These are phyloP conservation scores for Apeltes quadracus DNA, from an alignment of 2,113 vertebrate genomes.

Conservation along the genomic window DNA sequence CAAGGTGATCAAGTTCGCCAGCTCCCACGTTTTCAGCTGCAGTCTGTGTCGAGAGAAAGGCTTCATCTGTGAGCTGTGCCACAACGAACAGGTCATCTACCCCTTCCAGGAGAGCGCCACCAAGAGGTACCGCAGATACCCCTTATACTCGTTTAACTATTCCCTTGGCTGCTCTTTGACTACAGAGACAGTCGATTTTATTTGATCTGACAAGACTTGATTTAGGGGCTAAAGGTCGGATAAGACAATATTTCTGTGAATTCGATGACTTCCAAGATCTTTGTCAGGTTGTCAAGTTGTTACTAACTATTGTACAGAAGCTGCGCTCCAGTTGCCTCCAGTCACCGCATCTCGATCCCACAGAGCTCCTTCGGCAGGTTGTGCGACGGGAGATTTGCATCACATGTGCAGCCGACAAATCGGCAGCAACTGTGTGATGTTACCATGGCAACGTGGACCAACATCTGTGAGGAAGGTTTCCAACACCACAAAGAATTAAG, in stretches of 20 bases:
- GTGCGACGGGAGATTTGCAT: no score
- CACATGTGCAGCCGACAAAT: no score
- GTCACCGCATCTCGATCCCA: no score
- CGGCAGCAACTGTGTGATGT: no score
- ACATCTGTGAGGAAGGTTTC: no score
- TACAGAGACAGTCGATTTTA: neutral
- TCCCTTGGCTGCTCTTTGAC: neutral
- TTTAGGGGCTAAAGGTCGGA: neutral
- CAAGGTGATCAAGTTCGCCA: constrained; percentile 98
- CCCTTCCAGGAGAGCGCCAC: constrained; percentile 96
- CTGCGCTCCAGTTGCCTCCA: no score
- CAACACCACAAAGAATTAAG: no score
- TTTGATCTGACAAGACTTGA: neutral
- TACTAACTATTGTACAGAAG: neutral
- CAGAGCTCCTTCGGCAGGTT: no score
- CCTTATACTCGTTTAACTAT: neutral
- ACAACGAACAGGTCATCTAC: constrained; percentile 94
- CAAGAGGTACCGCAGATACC: constrained; percentile 84
- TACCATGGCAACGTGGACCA: no score
- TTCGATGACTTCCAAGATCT: neutral
- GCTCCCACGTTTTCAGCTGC: constrained; percentile 95
- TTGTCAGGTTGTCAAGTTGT: neutral
- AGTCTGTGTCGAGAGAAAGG: constrained; percentile 97
- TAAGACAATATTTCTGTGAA: no score
- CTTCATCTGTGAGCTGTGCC: constrained; percentile 98